These are phyloP conservation scores for Garra rufa DNA, from an alignment of 2,113 vertebrate genomes.

Conservation along the genomic window DNA sequence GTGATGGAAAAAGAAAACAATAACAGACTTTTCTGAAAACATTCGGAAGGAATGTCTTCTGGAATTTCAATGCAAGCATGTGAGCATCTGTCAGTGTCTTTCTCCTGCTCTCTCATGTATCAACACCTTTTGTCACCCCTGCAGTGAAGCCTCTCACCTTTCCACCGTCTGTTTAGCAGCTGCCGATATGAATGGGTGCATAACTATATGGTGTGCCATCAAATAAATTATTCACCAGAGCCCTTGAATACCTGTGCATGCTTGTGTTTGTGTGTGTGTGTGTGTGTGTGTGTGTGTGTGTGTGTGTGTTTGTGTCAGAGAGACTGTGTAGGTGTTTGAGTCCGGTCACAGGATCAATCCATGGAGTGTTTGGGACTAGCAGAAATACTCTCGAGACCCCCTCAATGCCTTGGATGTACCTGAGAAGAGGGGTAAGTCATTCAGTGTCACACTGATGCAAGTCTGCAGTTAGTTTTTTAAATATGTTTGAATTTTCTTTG, in stretches of 20 bases:
- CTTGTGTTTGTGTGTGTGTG: conserved; percentile 32
- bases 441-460: conserved; percentile 58
- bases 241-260: conserved; percentile 50
- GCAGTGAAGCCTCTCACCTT: conserved; percentile 72
- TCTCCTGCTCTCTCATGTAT: conserved; percentile 58
- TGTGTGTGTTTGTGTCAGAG: conserved; percentile 53
- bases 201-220: conserved; percentile 62
- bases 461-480: conserved; percentile 37
- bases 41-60: neutral
- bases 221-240: conserved; percentile 75
- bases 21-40: neutral
- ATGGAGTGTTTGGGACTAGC: conserved; percentile 57
- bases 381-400: conserved; percentile 62
- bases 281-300: conserved; percentile 27
- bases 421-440: conserved; percentile 72
- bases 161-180: conserved; percentile 73
- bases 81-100: conserved; percentile 4
- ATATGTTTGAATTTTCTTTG: neutral
- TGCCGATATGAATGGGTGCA: conserved; percentile 66
- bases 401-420: conserved; percentile 66
- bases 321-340: conserved; percentile 39
- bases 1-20: neutral
- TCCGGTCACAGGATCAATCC: conserved; percentile 23
- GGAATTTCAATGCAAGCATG: conserved; percentile 38
- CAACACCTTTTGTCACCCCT: conserved; percentile 69